These are phyloP conservation scores for Mythimna loreyi DNA, from an alignment of 2,888 invertebrate species.

Conservation along the genomic window DNA sequence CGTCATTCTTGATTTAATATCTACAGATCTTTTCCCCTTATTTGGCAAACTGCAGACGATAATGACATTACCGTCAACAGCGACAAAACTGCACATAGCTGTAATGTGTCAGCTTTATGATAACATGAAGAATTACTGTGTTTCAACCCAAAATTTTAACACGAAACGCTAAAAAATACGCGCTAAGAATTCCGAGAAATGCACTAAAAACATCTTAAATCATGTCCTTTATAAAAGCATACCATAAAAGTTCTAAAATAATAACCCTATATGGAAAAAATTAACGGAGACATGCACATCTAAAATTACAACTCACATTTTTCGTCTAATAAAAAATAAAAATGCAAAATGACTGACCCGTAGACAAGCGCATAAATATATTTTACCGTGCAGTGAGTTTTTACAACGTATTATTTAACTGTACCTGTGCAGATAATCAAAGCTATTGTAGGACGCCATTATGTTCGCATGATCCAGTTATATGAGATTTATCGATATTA, in stretches of 20 bases:
- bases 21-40: slow-evolving; percentile 41
- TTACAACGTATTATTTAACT: slow-evolving; percentile 59
- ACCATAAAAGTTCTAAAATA: slow-evolving; percentile 16
- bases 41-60: slow-evolving; percentile 44
- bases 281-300: slow-evolving; percentile 17
- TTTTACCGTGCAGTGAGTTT: slow-evolving; percentile 50
- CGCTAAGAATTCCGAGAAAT: slow-evolving; percentile 38
- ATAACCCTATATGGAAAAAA: slow-evolving; percentile 21
- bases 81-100: slow-evolving; percentile 35
- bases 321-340: slow-evolving; percentile 45
- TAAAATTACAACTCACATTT: slow-evolving; percentile 21
- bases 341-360: slow-evolving; percentile 36
- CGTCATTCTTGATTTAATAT: slow-evolving; percentile 13
- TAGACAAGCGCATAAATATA: slow-evolving; percentile 38
- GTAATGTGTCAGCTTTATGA: slow-evolving; percentile 36
- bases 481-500: slow-evolving; percentile 59
- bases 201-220: slow-evolving; percentile 22
- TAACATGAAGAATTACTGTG: slow-evolving; percentile 10
- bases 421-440: slow-evolving; percentile 63
- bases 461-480: slow-evolving; percentile 48
- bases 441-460: slow-evolving; percentile 56
- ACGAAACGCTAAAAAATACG: slow-evolving; percentile 49
- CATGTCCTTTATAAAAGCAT: slow-evolving; percentile 17
- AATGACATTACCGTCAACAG: slow-evolving; percentile 11
- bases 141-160: slow-evolving; percentile 34